Evolutionary conservation across 2,797 vertebrate genomes (phyloP), one percentile per base, ranked within the genome.

Genomic region (Cetoscarus ocellatus): DNA sequence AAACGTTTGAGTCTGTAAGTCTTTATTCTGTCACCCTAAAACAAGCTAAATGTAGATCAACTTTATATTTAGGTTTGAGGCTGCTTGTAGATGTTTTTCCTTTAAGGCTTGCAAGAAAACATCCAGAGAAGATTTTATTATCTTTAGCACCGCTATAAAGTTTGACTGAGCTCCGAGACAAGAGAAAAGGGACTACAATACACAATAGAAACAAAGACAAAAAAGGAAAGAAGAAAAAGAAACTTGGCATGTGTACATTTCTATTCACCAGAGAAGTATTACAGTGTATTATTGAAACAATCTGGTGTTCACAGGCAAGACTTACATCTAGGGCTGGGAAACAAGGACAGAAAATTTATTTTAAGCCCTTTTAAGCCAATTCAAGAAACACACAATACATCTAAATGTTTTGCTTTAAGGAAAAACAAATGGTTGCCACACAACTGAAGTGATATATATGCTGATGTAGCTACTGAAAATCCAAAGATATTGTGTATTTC

Each of bases 251-350:
- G 8, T 36, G 38, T 79, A 11, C 19, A 34, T 34, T 48, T 53
- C 18, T 50, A 7, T 58, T 77, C 57, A 59, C 60, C 47, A 78
- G 70, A 79, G 49, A 59, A 86, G 76, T 61, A 80, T 27, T 27
- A 27, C 27, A 27, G 27, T 27, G 27, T 27, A 27, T 85, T 73
- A 90, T 77, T 82, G 73, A 81, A 89, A 91, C 80, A 89, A 87
- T 84, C 70, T 90, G 87, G 67, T 69, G 47, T 67, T 86, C 27
- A 58, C 60, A 75, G 61, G 77, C 51, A 40, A 50, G 18, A 78
- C 62, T 68, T 83, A 40, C 61, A 58, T 27, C 27, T 27, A 27
- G 27, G 27, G 27, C 27, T 27, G 27, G 27, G 27, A 27, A 27
- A 27, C 27, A 27, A 2, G 27, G 27, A 27, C 27, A 27, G 27